A percentile compares a stretch with the other conserved stretches of the same genome.
Conservation (phyloP, 2,888 invertebrate species). For the Serripes groenlandicus region DNA sequence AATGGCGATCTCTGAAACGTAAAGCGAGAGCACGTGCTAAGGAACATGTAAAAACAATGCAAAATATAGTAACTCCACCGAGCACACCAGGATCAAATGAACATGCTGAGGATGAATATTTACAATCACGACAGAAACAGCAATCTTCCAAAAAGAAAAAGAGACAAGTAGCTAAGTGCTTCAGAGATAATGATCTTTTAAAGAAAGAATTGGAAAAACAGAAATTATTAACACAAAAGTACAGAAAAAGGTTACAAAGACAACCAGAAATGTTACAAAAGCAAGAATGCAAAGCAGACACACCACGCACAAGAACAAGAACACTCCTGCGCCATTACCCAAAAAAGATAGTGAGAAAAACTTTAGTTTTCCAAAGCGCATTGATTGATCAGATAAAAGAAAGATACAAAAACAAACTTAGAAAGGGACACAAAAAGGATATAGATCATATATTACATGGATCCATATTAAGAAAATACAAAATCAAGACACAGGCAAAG, state of each 20-base stretch:
- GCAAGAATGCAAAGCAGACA: too few relatives aligned
- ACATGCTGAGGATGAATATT: too few relatives aligned
- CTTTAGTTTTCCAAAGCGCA: not conserved
- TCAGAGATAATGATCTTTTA: slow-evolving; percentile 6
- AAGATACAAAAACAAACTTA: not conserved
- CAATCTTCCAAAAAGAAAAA: not conserved
- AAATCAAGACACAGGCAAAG: not conserved
- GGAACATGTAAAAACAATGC: not conserved
- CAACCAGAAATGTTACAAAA: not conserved
- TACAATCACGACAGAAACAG: not conserved
- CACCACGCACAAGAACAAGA: not conserved
- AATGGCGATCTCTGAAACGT: slow-evolving; percentile 8
- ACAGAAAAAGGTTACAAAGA: slow-evolving; percentile 21
- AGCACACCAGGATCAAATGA: too few relatives aligned
- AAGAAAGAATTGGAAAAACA: not conserved
- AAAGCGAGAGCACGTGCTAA: not conserved
- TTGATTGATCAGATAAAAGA: not conserved
- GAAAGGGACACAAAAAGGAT: too few relatives aligned
- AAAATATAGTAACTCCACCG: not conserved
- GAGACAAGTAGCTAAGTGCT: not conserved
- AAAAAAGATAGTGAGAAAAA: not conserved
- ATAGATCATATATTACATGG: too few relatives aligned
- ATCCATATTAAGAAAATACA: too few relatives aligned
- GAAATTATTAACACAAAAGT: slow-evolving; percentile 8
- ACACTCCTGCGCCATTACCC: not conserved